Base-by-base conservation (phyloP, 2,888 invertebrate species). In the Drosophila paracracens region DNA sequence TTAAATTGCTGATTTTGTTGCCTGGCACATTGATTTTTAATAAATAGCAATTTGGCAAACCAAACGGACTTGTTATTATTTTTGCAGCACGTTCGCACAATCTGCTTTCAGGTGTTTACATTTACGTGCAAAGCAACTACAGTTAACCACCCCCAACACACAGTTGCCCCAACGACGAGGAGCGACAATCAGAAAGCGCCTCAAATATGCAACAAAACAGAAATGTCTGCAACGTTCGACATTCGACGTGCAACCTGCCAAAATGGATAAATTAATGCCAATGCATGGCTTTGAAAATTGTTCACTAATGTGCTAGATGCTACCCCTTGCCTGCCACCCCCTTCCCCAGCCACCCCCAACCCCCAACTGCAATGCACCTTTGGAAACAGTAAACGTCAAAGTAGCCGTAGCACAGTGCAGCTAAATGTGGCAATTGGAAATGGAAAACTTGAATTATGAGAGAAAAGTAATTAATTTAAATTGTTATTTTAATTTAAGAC, bases 1-100 rank as follows among this genome's bases (percentile, higher is more conserved):
- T 81, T 76, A 85, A 85, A 89, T 87, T 87, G 85, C 89, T 85
- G 85, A 89, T 89, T 87, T 83, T 83, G 78, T 82, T 77, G 84
- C 71, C 74, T 70, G 79, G 63, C 74, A 81, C 87, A 83, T 85
- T 89, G 85, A 87, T 85, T 85, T 85, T 85, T 85, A 89, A 89
- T 85, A 85, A 85, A 85, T 89, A 77, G 87, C 85, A 83, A 89
- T 87, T 85, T 83, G 82, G 72, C 83, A 74, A 88, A 70, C 81
- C 76, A 63, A 81, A 74, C 83, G 70, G 48, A 69, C 72, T 69
- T 85, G 74, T 77, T 81, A 85, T 85, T 85, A 83, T 83, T 88
- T 81, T 75, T 63, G 48, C 79, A 66, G 69, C 80, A 79, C 80
- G 79, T 80, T 66, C 38, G 35, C 64, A 38, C 74, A 58, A 61